Base-by-base conservation (phyloP, 1,140 invertebrate species). In the Periplaneta americana region DNA sequence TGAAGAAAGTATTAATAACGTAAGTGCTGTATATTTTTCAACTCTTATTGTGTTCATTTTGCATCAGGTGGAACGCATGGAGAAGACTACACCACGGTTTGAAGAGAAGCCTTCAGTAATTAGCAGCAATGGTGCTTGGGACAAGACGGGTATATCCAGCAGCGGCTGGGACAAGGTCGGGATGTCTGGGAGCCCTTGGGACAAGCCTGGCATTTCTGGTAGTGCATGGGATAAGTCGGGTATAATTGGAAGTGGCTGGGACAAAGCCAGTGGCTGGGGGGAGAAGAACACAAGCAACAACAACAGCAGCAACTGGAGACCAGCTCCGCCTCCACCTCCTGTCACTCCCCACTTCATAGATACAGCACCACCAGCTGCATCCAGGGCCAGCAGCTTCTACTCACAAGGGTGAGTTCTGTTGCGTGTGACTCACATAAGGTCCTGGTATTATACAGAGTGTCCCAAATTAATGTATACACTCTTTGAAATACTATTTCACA, bases 321-420 rank as follows among this genome's bases (percentile, higher is more conserved):
- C 81, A 17, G 81, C 81, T 5, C 81, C 93, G 9, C 93, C 95
- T 0, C 94, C 95, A 6, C 95, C 95, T 2, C 88, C 88, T 22
- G 85, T 88, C 31, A 84, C 85, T n/a, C 87, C 87, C 36, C 82
- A 83, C 34, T 83, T 82, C 35, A 48, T 81, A 28, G 81, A 81
- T 37, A 36, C 74, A 74, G 66, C 34, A 33, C 36, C 75, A 22
- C 75, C 33, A 37, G 36, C 79, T 83, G 82, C 83, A 22, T 82
- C 82, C 17, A 81, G 86, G 35, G 85, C 87, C 2, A 86, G 84
- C 79, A 87, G 85, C 79, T 88, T 88, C 79, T 87, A 88, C 76
- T 87, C 86, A 22, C 86, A 86, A 79, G 85, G 84, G 83, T 84
- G 5, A 35, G 81, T 75, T n/a, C n/a, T n/a, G n/a, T n/a, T n/a